Conservation (phyloP, 2,797 vertebrate genomes). For the Decapterus maruadsi region DNA sequence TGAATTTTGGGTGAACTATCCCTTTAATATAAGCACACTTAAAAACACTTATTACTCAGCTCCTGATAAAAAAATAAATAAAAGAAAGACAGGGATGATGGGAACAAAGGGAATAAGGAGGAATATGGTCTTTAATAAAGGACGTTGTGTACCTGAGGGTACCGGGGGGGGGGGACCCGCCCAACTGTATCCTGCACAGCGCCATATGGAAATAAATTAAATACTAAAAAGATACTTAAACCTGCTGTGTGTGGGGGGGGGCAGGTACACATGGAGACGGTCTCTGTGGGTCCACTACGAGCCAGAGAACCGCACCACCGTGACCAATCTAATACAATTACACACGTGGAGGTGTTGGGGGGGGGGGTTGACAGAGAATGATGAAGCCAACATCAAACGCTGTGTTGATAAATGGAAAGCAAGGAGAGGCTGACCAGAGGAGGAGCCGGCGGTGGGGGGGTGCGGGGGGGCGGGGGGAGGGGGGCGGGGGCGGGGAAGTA, state of each 20-base stretch:
- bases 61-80: conserved; percentile 35
- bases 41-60: conserved; percentile 28
- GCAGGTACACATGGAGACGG: conserved; percentile 56
- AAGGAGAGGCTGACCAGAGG: conserved; percentile 73
- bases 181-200: conserved; percentile 39
- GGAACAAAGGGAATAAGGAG: conserved; percentile 49
- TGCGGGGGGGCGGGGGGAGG: background rate
- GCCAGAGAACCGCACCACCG: conserved; percentile 60
- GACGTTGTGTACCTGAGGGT: conserved; percentile 27
- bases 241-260: conserved; percentile 47
- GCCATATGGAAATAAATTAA: conserved; percentile 59
- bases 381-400: conserved; percentile 81
- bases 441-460: conserved; percentile 35
- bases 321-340: conserved; percentile 84
- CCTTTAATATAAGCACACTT: conserved; percentile 24
- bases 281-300: conserved; percentile 52
- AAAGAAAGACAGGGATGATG: conserved; percentile 15
- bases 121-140: conserved; percentile 41
- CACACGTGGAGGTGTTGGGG: conserved; percentile 70
- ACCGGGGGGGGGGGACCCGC: background rate
- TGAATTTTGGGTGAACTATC: too few species aligned
- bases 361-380: conserved; percentile 72
- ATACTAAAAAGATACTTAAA: conserved; percentile 57
- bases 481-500: background rate
- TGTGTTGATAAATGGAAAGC: conserved; percentile 78